Base-by-base conservation (phyloP, 2,797 vertebrate genomes). In the Spondyliosoma cantharus region DNA sequence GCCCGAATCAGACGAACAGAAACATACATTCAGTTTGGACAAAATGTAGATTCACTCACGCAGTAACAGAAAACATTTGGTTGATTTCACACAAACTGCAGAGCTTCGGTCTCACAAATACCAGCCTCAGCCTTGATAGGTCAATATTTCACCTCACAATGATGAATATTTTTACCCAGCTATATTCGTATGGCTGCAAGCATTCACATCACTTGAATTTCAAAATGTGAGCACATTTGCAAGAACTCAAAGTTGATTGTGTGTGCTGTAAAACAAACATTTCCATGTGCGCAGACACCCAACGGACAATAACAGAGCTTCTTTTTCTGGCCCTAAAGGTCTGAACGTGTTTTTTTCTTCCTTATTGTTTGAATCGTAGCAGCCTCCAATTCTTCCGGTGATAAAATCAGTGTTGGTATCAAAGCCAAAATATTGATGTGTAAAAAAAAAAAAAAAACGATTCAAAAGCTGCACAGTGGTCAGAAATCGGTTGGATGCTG, bases 1-100 rank as follows among this genome's bases (percentile, higher is more conserved):
- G 59, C 22, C 64, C 24, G 17, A 53, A n/a, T 42, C 53, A 70
- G 32, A 29, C 0, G 0, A 29, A 66, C 53, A 69, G 22, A 61
- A 60, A 74, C 16, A 7, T 37, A 78, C 81, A 77, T 80, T 74
- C 73, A 74, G 56, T 22, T 25, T 49, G 61, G 52, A 71, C 63
- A 16, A 74, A 56, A 60, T 2, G 45, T 1, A 20, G 42, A 43
- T 45, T 57, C 32, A n/a, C 29, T 64, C 66, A 20, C 19, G 43
- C 56, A 52, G 50, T 3, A 48, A 73, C 46, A 67, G 25, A n/a
- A 57, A 73, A 27, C 56, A 7, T 74, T 37, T 15, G n/a, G 27
- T 22, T 8, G 22, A 71, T 49, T 59, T 80, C 48, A 60, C 4
- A 72, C 48, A 60, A 27, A 52, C 48, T 22, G 22, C 5, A 62